A percentile compares a stretch with the other conserved stretches of the same genome.
Conservation (phyloP, 1,140 invertebrate species). For the Drosophila bocki region DNA sequence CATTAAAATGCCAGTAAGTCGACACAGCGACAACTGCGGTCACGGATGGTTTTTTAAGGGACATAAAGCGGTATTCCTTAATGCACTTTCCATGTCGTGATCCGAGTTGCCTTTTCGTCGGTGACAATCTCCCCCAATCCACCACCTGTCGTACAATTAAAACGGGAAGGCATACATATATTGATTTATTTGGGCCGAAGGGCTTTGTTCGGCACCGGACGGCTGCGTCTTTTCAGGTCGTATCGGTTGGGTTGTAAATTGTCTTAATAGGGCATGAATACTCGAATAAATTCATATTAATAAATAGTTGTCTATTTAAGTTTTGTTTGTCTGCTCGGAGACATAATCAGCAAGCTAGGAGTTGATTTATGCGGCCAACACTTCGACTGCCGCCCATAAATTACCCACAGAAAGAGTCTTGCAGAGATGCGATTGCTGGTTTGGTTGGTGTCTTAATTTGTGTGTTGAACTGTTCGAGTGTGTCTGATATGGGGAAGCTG, state of each 20-base stretch:
- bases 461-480: conserved; percentile 11
- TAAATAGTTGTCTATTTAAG: conserved; percentile 25
- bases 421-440: conserved; percentile 2
- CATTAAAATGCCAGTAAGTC: conserved; percentile 43
- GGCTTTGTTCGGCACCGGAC: conserved; percentile 14
- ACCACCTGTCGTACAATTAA: conserved; percentile 62
- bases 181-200: conserved; percentile 61
- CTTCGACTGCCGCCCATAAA: conserved; percentile 14
- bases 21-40: conserved; percentile 32
- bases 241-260: conserved; percentile 10
- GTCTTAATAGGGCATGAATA: conserved; percentile 20
- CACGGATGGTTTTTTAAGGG: conserved; percentile 28
- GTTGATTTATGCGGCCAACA: conserved; percentile 20
- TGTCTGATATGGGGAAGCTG: conserved; percentile 11
- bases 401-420: conserved; percentile 9
- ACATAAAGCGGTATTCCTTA: conserved; percentile 52
- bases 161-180: conserved; percentile 55
- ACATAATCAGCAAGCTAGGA: conserved; percentile 15
- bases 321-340: conserved; percentile 20
- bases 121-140: not conserved
- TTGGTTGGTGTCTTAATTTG: conserved; percentile 12
- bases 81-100: conserved; percentile 64
- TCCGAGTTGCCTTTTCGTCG: conserved; percentile 14
- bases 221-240: conserved; percentile 3
- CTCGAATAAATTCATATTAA: conserved; percentile 23